phyloP scores from a whole-genome alignment of 1,140 invertebrate species.

The Conus ventricosus region DNA sequence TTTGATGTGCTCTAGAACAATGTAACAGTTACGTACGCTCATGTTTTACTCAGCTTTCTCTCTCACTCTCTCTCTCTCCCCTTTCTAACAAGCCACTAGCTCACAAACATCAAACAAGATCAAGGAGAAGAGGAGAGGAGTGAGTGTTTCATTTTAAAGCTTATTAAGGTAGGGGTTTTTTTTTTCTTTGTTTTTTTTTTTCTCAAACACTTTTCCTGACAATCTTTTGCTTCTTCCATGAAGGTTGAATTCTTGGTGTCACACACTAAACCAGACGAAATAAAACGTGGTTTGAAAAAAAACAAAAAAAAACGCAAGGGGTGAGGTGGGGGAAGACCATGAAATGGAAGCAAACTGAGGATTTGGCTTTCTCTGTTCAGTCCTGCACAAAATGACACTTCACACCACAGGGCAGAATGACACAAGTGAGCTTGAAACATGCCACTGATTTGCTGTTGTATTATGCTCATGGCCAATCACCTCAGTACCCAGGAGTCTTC shows the following conservation, averaged over 20 bases:
- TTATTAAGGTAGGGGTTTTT: neutral
- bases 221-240: no score
- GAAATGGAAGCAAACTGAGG: neutral
- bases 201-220: no score
- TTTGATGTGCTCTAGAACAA: conserved; percentile 9
- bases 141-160: neutral
- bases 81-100: neutral
- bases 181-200: neutral
- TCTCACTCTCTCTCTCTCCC: neutral
- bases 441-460: no score
- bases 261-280: neutral
- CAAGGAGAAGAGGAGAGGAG: neutral
- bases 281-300: neutral
- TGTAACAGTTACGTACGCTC: neutral
- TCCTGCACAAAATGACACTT: no score
- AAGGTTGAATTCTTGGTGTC: no score
- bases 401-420: no score
- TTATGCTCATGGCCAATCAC: no score
- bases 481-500: no score
- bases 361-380: neutral
- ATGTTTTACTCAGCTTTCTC: neutral
- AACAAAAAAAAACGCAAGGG: neutral
- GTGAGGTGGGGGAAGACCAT: neutral
- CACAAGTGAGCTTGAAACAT: no score
- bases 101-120: neutral